Base-by-base conservation (phyloP, 2,888 invertebrate species). In the Galerucella nymphaeae region DNA sequence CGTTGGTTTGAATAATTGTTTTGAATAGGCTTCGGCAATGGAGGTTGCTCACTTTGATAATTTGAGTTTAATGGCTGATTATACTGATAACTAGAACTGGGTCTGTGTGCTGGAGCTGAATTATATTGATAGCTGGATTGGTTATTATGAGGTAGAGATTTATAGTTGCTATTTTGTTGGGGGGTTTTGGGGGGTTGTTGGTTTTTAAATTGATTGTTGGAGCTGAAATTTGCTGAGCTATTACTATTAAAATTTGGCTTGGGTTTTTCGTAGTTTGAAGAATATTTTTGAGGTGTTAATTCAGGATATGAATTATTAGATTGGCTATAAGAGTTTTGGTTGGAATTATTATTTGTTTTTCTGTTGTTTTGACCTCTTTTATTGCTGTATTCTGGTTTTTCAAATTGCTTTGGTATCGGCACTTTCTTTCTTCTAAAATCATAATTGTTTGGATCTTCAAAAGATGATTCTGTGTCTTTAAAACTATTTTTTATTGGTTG, bases 371-470 rank as follows among this genome's bases (percentile, higher is more conserved):
- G 61, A 18, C 48, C 53, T 65, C 71, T n/a, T n/a, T 76, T 63
- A 55, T 74, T 45, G 23, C 63, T 63, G 38, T 57, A 48, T 38
- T 48, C 53, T 9, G 70, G 61, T 57, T 75, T 75, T 61, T 75
- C 66, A 50, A 69, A 75, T 38, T 71, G 59, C 62, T 72, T 73
- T n/a, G 68, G 58, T 64, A 71, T 59, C 58, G 38, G 57, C 23
- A 18, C 48, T 59, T 59, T 62, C 30, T 61, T 67, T 18, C 57
- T 61, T 58, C 53, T 63, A 58, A 62, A 64, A 23, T 69, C 66
- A 53, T 62, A 75, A 57, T 66, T 71, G 62, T 59, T 73, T 48
- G 45, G 8, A 42, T 73, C 38, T 23, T 63, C 68, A 41, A 16
- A 38, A 16, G 13, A 55, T 9, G 14, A 55, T 30, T 70, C 63